phyloP scores from a whole-genome alignment of 2,888 invertebrate genomes.

The Anthoptus insignis region DNA sequence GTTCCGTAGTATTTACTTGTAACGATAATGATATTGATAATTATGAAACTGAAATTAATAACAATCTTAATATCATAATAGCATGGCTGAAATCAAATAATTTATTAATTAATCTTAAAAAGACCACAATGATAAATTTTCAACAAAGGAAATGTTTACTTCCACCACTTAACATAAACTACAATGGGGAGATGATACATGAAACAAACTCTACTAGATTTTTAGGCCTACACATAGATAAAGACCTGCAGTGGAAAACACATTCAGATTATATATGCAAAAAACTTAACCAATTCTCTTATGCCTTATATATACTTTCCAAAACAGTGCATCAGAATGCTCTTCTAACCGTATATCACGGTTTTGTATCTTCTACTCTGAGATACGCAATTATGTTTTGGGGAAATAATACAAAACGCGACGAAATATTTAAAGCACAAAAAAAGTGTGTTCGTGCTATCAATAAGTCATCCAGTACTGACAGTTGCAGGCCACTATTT shows the following conservation, averaged over 20 bases:
- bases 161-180: neutral
- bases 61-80: slow-evolving; percentile 16
- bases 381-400: neutral
- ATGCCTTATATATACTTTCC: neutral
- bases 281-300: neutral
- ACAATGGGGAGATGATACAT: neutral
- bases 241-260: neutral
- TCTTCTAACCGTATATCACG: neutral
- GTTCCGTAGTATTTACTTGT: slow-evolving; percentile 30
- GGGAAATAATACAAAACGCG: neutral
- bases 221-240: slow-evolving; percentile 1
- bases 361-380: neutral
- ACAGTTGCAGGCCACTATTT: too few species aligned
- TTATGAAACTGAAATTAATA: slow-evolving; percentile 20
- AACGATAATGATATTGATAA: neutral
- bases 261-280: neutral
- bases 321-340: neutral
- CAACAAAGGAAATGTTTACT: neutral
- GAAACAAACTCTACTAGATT: neutral
- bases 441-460: too few species aligned
- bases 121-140: slow-evolving; percentile 5
- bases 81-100: slow-evolving; percentile 32
- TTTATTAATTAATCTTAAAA: slow-evolving; percentile 31
- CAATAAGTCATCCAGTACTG: too few species aligned
- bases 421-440: neutral